phyloP scores from a whole-genome alignment of 2,797 vertebrate genomes.

The Myotis planiceps region DNA sequence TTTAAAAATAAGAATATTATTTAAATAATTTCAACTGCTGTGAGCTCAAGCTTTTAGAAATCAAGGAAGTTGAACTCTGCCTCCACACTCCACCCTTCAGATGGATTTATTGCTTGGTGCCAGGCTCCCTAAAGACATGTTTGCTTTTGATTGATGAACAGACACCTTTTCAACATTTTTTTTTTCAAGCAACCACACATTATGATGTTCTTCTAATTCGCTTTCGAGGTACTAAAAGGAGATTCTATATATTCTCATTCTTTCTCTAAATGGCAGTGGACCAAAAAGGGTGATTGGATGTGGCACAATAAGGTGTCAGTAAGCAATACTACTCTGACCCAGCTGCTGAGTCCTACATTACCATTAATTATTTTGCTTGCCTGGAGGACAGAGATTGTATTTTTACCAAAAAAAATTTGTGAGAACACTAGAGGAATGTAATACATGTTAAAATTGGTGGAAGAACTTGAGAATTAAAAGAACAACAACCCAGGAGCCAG shows the following conservation, averaged over 20 bases:
- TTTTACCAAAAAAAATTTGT: not conserved
- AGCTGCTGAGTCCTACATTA: not conserved
- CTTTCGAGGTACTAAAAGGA: not conserved
- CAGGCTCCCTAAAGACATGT: not conserved
- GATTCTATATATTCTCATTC: not conserved
- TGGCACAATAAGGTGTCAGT: not conserved
- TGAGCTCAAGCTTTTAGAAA: not conserved
- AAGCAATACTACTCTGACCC: not conserved
- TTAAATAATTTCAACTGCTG: not conserved
- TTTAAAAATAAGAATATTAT: not conserved
- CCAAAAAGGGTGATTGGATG: not conserved
- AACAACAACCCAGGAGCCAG: not conserved
- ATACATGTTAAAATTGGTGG: not conserved
- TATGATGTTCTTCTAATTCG: not conserved
- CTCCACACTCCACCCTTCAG: not conserved
- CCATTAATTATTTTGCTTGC: conserved; percentile 28
- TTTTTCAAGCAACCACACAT: not conserved
- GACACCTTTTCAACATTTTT: not conserved
- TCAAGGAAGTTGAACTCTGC: not conserved
- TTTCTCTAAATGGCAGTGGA: not conserved
- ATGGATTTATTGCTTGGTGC: not conserved
- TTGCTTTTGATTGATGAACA: conserved; percentile 44
- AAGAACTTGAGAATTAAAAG: not conserved
- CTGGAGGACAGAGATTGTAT: not conserved
- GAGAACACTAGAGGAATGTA: not conserved